phyloP scores from a whole-genome alignment of 2,797 vertebrate genomes.

The Champsocephalus esox region DNA sequence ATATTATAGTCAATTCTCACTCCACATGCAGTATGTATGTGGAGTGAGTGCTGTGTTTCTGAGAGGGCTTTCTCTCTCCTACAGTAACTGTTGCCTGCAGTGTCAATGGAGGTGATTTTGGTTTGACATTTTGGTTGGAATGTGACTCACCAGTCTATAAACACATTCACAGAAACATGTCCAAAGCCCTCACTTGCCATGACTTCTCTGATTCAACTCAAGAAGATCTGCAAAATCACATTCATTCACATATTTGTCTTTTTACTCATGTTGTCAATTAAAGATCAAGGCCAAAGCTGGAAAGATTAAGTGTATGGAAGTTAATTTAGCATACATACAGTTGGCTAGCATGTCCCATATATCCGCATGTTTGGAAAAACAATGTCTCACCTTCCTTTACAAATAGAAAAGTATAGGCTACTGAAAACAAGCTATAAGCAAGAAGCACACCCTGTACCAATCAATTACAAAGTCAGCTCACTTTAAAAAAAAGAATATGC shows the following conservation, averaged over 20 bases:
- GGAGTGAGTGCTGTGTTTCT: not conserved
- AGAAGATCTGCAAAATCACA: constrained; percentile 1
- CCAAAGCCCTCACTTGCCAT: constrained; percentile 63
- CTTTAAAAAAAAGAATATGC: not conserved
- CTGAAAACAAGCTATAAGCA: not conserved
- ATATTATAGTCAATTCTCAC: too few species aligned
- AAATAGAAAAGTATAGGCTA: not conserved
- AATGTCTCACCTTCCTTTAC: too few species aligned
- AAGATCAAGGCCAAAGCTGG: constrained; percentile 13
- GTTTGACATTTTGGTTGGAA: not conserved
- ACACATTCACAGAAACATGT: constrained; percentile 58
- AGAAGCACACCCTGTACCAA: not conserved
- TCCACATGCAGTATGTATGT: too few species aligned
- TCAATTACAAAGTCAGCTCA: not conserved
- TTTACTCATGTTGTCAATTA: constrained; percentile 32
- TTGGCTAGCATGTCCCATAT: not conserved
- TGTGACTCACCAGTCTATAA: constrained; percentile 74
- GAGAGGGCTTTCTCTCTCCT: not conserved
- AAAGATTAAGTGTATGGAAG: constrained; percentile 6
- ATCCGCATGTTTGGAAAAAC: not conserved
- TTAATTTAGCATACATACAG: not conserved
- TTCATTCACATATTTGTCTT: not conserved
- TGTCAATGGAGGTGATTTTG: constrained; percentile 16
- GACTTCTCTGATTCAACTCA: constrained; percentile 59
- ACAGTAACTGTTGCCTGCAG: not conserved